These are phyloP conservation scores for Trinorchestia longiramus DNA, from an alignment of 1,140 invertebrate species.

Conservation along the genomic window DNA sequence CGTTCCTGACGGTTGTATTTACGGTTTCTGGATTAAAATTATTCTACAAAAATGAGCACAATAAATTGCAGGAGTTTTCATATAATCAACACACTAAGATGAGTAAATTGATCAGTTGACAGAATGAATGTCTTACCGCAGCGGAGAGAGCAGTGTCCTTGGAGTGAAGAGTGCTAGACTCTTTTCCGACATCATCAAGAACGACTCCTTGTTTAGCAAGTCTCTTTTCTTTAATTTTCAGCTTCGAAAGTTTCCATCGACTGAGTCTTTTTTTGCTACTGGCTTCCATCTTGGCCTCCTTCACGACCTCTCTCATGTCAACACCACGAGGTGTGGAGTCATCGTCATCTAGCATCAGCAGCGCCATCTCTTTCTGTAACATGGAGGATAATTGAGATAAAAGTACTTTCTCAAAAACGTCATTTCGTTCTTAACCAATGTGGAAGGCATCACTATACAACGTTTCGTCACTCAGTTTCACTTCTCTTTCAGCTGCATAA, in stretches of 20 bases:
- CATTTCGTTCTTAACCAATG: no score
- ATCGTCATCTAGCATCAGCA: constrained; percentile 41
- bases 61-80: no score
- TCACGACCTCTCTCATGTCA: constrained; percentile 36
- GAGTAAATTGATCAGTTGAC: no score
- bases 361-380: constrained; percentile 45
- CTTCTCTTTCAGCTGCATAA: no score
- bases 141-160: background rate
- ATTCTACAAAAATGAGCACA: no score
- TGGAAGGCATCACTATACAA: no score
- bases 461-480: no score
- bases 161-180: background rate
- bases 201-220: constrained; percentile 27
- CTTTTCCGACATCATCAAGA: background rate
- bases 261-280: constrained; percentile 32
- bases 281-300: constrained; percentile 15
- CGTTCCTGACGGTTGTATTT: no score
- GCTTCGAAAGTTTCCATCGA: constrained; percentile 35
- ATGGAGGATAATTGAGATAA: background rate
- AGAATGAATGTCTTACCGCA: background rate
- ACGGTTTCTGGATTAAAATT: no score
- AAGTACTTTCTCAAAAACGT: background rate
- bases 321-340: background rate
- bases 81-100: no score
- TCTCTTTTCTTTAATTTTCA: constrained; percentile 24